These are phyloP conservation scores for Notechis scutatus DNA, from an alignment of 2,113 vertebrate genomes.

Conservation along the genomic window DNA sequence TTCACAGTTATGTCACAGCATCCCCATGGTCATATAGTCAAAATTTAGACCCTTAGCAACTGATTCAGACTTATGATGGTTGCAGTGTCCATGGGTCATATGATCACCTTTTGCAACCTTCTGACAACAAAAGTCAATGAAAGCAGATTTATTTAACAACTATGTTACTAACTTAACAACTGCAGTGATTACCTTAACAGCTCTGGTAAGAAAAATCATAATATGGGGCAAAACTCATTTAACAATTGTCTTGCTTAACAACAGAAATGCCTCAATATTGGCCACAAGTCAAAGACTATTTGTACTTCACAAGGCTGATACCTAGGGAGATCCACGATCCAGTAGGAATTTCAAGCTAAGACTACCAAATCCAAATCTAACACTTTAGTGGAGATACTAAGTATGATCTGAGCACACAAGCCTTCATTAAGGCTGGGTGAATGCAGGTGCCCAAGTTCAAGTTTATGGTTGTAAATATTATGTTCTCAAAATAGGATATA, in stretches of 20 bases:
- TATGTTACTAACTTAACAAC: background rate
- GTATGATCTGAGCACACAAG: background rate
- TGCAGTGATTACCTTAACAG: background rate
- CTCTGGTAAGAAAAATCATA: background rate
- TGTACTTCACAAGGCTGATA: background rate
- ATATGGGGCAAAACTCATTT: background rate
- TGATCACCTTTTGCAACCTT: background rate
- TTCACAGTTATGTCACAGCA: background rate
- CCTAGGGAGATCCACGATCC: background rate
- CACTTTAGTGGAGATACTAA: background rate
- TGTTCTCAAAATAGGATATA: constrained; percentile 6
- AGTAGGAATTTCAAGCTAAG: background rate
- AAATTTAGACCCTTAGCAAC: background rate
- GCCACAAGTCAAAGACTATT: background rate
- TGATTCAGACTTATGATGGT: background rate
- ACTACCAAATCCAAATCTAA: background rate
- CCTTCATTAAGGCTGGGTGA: background rate
- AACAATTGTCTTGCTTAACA: background rate
- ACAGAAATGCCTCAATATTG: background rate
- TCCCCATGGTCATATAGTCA: background rate
- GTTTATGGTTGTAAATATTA: background rate
- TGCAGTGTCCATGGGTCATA: background rate
- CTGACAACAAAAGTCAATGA: background rate
- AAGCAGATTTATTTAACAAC: background rate
- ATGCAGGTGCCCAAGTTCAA: background rate